Percentiles rank a stretch among this genome's conserved stretches.
phyloP scores from a whole-genome alignment of 1,140 invertebrate genomes.

The Drosophila simulans region DNA sequence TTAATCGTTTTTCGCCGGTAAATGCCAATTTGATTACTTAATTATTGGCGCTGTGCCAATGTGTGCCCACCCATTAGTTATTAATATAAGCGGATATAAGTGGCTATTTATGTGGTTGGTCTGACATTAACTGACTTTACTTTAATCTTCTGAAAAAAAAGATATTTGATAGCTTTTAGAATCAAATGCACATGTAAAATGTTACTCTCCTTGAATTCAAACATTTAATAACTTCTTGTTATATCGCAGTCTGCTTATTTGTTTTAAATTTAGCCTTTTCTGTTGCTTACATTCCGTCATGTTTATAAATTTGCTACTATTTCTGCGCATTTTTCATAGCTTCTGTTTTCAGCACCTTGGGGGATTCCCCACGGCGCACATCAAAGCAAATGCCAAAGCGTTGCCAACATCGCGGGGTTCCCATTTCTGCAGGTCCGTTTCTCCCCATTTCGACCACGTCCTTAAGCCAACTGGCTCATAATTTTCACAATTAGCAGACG shows the following conservation, averaged over 20 bases:
- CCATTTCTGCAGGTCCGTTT: constrained; percentile 3
- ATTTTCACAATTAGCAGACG: constrained; percentile 60
- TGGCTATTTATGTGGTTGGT: constrained; percentile 45
- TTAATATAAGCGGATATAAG: constrained; percentile 26
- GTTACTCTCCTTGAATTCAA: no score
- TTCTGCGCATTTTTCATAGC: constrained; percentile 33
- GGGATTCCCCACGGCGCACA: constrained; percentile 29
- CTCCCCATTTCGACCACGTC: constrained; percentile 2
- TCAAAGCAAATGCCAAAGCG: constrained; percentile 23
- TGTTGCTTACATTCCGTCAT: background rate
- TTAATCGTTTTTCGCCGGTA: constrained; percentile 22
- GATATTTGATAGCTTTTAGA: background rate
- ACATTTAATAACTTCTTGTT: no score
- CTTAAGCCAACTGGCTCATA: constrained; percentile 29
- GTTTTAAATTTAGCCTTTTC: background rate
- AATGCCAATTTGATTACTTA: constrained; percentile 24
- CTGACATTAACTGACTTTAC: no score
- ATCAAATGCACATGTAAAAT: background rate
- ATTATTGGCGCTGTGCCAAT: constrained; percentile 14
- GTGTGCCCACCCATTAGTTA: background rate
- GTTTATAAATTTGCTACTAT: constrained; percentile 29
- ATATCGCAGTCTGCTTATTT: background rate
- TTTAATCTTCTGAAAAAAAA: background rate
- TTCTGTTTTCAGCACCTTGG: constrained; percentile 9
- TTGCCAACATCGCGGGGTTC: background rate